phyloP scores from a whole-genome alignment of 2,888 invertebrate genomes.

The Oxytorus armatus region DNA sequence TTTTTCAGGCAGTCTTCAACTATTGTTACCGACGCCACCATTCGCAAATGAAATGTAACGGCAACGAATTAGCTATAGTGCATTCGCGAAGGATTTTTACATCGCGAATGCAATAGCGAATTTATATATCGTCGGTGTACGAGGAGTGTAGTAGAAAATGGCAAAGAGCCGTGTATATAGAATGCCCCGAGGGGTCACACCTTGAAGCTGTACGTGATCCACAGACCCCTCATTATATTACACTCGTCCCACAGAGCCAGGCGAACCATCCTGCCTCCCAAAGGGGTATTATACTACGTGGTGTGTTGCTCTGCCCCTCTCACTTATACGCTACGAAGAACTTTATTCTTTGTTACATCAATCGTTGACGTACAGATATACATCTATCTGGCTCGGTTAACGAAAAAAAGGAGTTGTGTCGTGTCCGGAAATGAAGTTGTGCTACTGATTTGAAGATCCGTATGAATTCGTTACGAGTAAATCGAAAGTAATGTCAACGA shows the following conservation, averaged over 20 bases:
- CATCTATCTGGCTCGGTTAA: not conserved
- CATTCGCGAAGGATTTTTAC: conserved; percentile 20
- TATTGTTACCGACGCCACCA: no score
- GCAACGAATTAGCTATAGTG: conserved; percentile 22
- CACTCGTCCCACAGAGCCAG: conserved; percentile 37
- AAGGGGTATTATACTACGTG: conserved; percentile 55
- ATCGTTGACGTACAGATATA: not conserved
- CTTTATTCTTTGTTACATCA: conserved; percentile 37
- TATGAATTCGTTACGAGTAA: not conserved
- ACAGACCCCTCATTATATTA: conserved; percentile 73
- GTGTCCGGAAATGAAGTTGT: not conserved
- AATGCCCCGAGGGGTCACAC: conserved; percentile 72
- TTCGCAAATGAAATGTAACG: not conserved
- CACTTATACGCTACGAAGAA: conserved; percentile 35
- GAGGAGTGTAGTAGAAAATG: conserved; percentile 57
- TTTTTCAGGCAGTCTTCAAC: no score
- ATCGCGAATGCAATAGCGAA: conserved; percentile 36
- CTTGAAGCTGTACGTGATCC: conserved; percentile 69
- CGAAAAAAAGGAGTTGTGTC: not conserved
- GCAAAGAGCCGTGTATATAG: conserved; percentile 39
- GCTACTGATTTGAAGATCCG: not conserved
- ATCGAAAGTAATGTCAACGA: not conserved
- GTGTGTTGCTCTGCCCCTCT: conserved; percentile 28
- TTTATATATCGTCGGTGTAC: conserved; percentile 35
- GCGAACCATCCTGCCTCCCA: conserved; percentile 45